Conservation (phyloP, 92 coral and sea anemone species). For the Phymanthus crucifer region DNA sequence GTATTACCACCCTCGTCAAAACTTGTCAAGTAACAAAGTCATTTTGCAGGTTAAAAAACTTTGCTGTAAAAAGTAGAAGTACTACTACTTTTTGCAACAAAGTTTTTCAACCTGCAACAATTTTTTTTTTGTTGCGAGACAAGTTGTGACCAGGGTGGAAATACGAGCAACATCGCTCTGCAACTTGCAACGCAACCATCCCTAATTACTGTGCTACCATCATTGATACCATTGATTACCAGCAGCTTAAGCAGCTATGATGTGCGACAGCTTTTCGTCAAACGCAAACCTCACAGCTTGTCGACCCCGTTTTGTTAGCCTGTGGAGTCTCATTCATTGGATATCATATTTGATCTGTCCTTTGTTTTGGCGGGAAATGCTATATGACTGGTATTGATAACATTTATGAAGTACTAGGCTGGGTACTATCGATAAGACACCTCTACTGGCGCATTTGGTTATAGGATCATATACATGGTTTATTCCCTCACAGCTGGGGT, state of each 20-base stretch:
- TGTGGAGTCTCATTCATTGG: not conserved
- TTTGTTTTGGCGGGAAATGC: not conserved
- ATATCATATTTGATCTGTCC: not conserved
- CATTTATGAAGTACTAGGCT: not conserved
- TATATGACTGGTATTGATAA: not conserved
- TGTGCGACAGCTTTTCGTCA: not conserved
- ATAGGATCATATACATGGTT: not conserved
- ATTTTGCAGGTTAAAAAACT: no score
- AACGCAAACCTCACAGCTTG: not conserved
- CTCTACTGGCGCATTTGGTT: not conserved
- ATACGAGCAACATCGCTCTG: no score
- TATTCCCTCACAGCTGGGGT: not conserved
- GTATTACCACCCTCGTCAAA: no score
- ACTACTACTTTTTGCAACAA: no score
- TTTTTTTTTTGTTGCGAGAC: no score
- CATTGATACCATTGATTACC: not conserved
- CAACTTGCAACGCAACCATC: no score
- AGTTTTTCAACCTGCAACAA: no score
- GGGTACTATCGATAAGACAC: not conserved
- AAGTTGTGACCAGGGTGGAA: no score
- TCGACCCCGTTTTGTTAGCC: not conserved
- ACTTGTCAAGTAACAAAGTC: no score
- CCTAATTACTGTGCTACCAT: no score
- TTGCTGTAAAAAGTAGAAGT: no score
- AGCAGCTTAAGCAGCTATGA: not conserved